phyloP scores from a whole-genome alignment of 1,140 invertebrate species.

The Macrocentrus cingulum region DNA sequence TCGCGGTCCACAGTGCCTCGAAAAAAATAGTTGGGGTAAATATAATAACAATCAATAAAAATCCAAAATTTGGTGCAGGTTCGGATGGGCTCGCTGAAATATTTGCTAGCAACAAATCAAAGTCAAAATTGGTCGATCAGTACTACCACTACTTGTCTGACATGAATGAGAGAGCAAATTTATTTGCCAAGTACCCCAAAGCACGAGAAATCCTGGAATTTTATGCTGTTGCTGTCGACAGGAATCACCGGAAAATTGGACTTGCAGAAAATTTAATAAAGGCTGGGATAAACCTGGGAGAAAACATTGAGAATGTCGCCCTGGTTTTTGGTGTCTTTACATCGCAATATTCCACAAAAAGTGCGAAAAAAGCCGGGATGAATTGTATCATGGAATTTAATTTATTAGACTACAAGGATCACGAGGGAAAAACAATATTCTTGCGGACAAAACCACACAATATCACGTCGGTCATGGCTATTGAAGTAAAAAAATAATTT shows the following conservation, averaged over 20 bases:
- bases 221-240: constrained; percentile 33
- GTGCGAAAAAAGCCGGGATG: constrained; percentile 29
- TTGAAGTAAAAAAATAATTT: constrained; percentile 13
- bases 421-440: constrained; percentile 20
- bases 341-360: constrained; percentile 32
- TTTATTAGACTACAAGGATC: constrained; percentile 27
- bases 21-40: constrained; percentile 27
- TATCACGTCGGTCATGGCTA: constrained; percentile 29
- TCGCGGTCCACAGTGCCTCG: constrained; percentile 14
- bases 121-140: constrained; percentile 5
- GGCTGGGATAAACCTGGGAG: constrained; percentile 21
- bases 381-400: constrained; percentile 28
- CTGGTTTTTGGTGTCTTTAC: constrained; percentile 37
- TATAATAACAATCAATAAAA: constrained; percentile 25
- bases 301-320: constrained; percentile 8
- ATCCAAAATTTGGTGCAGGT: constrained; percentile 11
- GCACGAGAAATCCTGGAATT: constrained; percentile 29
- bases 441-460: constrained; percentile 24
- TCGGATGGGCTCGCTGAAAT: neutral
- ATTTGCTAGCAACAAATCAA: constrained; percentile 9
- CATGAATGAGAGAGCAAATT: constrained; percentile 21
- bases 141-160: constrained; percentile 30
- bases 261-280: constrained; percentile 22
- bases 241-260: constrained; percentile 28
- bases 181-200: constrained; percentile 20